Percentiles rank a stretch among this genome's conserved stretches.
Evolutionary conservation across 2,797 vertebrate genomes (phyloP).

Genomic region (Selene dorsalis): DNA sequence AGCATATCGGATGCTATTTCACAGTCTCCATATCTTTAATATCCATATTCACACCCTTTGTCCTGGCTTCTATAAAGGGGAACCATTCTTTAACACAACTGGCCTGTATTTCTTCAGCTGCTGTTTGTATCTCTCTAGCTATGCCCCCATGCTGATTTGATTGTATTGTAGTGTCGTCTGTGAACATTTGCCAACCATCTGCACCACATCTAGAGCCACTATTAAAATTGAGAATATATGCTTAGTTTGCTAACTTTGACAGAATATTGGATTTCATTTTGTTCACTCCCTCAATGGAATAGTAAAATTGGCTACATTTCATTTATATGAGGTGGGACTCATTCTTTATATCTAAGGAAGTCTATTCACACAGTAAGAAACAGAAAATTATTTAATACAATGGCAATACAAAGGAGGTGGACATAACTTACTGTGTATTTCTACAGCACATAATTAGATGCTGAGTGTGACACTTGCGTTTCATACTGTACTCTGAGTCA

Average conservation of each 20-base stretch:
- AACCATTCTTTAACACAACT: neutral
- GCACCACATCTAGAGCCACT: neutral
- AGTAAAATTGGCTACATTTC: conserved; percentile 26
- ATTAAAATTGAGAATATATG: conserved; percentile 39
- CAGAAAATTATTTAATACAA: neutral
- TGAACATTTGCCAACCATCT: conserved; percentile 10
- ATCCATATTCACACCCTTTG: conserved; percentile 48
- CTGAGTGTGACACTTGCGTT: neutral
- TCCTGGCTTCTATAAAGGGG: conserved; percentile 11
- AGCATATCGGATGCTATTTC: conserved; percentile 61
- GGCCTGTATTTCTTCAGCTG: conserved; percentile 11
- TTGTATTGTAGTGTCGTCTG: conserved; percentile 7
- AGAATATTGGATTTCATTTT: conserved; percentile 18
- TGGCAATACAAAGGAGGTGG: neutral
- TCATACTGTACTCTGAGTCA: neutral
- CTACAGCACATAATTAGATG: neutral
- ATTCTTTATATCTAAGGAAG: conserved; percentile 4
- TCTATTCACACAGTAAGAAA: conserved; percentile 4
- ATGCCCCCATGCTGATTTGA: conserved; percentile 16
- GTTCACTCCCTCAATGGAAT: neutral
- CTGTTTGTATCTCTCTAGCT: neutral
- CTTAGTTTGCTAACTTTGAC: conserved; percentile 22
- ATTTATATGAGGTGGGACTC: neutral
- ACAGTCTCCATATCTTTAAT: conserved; percentile 38
- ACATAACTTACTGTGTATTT: neutral